Evolutionary conservation across 2,888 invertebrate species (phyloP).

Genomic region (Agapostemon virescens): DNA sequence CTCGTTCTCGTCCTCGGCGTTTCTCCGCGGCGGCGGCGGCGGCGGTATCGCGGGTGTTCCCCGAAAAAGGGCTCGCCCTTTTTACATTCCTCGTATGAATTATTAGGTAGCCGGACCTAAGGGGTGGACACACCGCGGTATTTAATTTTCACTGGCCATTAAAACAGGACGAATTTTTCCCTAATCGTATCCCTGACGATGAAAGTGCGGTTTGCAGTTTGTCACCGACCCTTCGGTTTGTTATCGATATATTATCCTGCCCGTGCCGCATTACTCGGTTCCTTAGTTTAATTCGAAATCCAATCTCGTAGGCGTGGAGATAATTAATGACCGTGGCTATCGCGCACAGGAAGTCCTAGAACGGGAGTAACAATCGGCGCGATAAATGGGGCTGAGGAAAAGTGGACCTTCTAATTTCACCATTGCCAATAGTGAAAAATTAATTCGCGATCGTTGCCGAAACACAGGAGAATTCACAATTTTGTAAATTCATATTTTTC

Average conservation of each 20-base stretch:
- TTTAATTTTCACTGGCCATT: conserved; percentile 74
- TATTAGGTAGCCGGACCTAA: conserved; percentile 72
- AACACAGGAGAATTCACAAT: not conserved
- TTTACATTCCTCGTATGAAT: conserved; percentile 76
- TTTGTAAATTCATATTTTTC: too few species aligned
- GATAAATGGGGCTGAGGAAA: not conserved
- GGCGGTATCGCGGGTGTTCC: not conserved
- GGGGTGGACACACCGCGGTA: conserved; percentile 74
- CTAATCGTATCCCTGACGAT: conserved; percentile 70
- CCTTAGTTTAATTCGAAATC: conserved; percentile 34
- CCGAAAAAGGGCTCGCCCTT: conserved; percentile 68
- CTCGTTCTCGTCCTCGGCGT: conserved; percentile 61
- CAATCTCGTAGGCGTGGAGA: not conserved
- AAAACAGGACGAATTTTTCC: conserved; percentile 71
- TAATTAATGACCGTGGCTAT: conserved; percentile 21
- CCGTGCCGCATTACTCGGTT: conserved; percentile 22
- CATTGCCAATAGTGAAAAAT: not conserved
- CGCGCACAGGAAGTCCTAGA: not conserved
- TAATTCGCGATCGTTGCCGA: not conserved
- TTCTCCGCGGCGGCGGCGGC: conserved; percentile 38
- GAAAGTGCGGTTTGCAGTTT: conserved; percentile 70
- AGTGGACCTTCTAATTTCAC: not conserved
- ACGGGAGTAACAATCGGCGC: not conserved
- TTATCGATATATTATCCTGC: conserved; percentile 64
- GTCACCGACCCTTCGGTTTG: conserved; percentile 67